Evolutionary conservation across 2,113 vertebrate genomes (phyloP).

Genomic region (Panurus biarmicus): DNA sequence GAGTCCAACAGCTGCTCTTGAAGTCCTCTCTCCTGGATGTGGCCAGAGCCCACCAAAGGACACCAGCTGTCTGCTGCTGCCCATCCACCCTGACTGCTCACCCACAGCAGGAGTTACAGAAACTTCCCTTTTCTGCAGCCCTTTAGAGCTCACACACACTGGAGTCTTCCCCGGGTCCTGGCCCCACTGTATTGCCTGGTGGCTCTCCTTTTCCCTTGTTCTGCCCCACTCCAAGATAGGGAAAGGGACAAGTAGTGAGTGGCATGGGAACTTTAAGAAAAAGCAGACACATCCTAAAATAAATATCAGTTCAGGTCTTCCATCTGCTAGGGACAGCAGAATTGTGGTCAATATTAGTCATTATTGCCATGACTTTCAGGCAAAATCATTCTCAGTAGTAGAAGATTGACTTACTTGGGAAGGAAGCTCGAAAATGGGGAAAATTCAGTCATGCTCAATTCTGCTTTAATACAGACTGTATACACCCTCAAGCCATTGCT

Average conservation of each 20-base stretch:
- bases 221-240: neutral
- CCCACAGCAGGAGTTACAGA: fast-evolving
- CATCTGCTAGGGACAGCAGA: neutral
- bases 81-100: neutral
- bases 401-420: neutral
- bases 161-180: neutral
- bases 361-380: neutral
- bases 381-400: neutral
- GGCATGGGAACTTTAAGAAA: neutral
- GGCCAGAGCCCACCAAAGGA: neutral
- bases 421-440: fast-evolving
- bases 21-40: neutral
- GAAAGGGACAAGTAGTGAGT: neutral
- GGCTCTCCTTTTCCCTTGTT: neutral
- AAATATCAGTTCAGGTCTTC: neutral
- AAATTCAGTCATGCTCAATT: neutral
- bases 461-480: neutral
- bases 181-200: neutral
- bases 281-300: neutral
- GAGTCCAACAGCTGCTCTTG: neutral
- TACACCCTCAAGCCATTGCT: neutral
- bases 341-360: neutral
- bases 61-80: neutral
- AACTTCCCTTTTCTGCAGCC: neutral
- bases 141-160: fast-evolving